These are phyloP conservation scores for Syncerus caffer DNA, from an alignment of 2,797 vertebrate species.

Conservation along the genomic window DNA sequence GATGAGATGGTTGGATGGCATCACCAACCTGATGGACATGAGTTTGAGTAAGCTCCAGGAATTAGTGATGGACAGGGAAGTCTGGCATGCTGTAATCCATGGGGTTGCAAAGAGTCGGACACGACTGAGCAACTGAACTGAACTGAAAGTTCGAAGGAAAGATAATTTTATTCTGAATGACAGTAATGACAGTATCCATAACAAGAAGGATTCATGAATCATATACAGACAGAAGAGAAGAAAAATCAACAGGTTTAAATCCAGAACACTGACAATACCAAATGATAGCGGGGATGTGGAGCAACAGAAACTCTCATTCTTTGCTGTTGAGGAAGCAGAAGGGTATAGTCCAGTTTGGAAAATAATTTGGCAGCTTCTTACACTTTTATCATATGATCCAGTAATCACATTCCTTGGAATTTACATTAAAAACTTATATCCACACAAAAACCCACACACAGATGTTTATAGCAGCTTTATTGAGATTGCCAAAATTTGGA, in stretches of 20 bases:
- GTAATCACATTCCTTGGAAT: background rate
- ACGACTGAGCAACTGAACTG: background rate
- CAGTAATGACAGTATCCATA: background rate
- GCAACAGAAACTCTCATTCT: too few relatives aligned
- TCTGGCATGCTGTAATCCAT: fast-evolving
- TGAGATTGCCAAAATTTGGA: background rate
- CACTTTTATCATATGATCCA: background rate
- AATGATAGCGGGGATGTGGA: fast-evolving
- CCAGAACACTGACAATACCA: background rate
- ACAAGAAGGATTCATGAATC: background rate
- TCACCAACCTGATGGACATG: background rate
- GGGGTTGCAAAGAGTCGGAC: background rate
- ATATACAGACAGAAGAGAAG: background rate
- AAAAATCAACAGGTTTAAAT: background rate
- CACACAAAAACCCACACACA: background rate
- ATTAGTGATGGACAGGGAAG: background rate
- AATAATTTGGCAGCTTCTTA: background rate
- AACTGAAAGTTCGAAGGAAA: background rate
- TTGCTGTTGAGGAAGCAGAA: background rate
- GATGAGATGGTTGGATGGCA: background rate
- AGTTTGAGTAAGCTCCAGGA: background rate
- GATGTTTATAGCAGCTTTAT: background rate
- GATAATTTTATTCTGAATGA: background rate
- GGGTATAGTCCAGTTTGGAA: background rate
- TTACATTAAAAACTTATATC: background rate